Evolutionary conservation across 2,797 vertebrate genomes (phyloP), one percentile per base, ranked within the genome.

Genomic region (Macrochelys suwanniensis): DNA sequence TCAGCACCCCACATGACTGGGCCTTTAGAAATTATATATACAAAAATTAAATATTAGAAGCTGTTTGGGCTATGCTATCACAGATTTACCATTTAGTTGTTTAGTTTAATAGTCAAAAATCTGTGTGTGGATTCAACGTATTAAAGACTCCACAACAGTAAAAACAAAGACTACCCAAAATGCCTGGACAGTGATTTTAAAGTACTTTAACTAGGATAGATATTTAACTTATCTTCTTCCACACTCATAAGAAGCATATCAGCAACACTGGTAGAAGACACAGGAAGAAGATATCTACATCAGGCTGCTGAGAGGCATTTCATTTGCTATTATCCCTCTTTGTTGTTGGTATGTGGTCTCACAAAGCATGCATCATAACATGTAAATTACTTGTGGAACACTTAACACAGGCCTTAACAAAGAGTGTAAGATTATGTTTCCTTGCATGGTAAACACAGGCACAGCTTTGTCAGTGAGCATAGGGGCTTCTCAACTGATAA

Each of bases 81-180:
- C 50, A 95, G 19, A 85, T 88, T 89, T 80, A 33, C 57, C 45
- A 80, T 87, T 93, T 78, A 82, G 53, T 65, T 90, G 65, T 89
- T 94, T 11, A 28, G 42, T 57, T 83, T 78, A 50, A 53, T 25
- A n/a, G n/a, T 68, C 50, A 50, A 91, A 53, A 53, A 53, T 21
- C 11, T 53, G 4, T 15, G n/a, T 80, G 16, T 88, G 78, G 85
- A 95, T 88, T 28, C 88, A 91, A 89, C 65, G 78, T 4, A 77
- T 78, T 88, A 65, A 83, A 80, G 71, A 78, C n/a, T 49, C 68
- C 87, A 42, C 25, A 84, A 50, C 42, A 78, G 77, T 51, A 90
- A 82, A 92, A 92, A 45, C 42, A 71, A 6, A 61, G 45, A 91
- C 59, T 50, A 90, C 33, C 25, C 31, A 11, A 28, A n/a, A 59